phyloP scores from a whole-genome alignment of 2,888 invertebrate species.

The Eremobia ochroleuca region DNA sequence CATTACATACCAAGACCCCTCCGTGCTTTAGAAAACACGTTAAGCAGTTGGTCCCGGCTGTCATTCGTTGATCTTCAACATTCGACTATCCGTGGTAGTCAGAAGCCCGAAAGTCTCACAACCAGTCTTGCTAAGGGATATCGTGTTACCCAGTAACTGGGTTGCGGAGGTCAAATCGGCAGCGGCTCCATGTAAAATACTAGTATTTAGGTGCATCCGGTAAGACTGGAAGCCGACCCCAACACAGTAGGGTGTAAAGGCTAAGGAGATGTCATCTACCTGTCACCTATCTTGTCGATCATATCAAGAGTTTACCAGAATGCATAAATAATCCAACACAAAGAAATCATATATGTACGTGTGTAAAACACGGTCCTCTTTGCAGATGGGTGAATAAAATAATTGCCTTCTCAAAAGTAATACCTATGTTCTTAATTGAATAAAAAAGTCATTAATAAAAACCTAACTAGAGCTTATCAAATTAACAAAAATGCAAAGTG shows the following conservation, averaged over 20 bases:
- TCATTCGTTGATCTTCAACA: not conserved
- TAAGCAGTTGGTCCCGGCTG: not conserved
- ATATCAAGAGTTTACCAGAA: not conserved
- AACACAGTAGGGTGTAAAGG: no score
- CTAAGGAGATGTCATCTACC: not conserved
- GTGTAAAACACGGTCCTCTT: not conserved
- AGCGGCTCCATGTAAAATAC: no score
- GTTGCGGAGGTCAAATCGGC: not conserved
- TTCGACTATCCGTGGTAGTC: no score
- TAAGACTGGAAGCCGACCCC: not conserved
- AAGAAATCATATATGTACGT: not conserved
- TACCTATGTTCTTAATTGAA: conserved; percentile 33
- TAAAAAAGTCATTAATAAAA: conserved; percentile 36
- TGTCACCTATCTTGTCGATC: not conserved
- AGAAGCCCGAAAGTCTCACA: not conserved
- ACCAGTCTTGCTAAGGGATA: not conserved
- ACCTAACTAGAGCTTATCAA: conserved; percentile 5
- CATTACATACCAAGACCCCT: not conserved
- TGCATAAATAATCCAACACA: rapidly evolving
- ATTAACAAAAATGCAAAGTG: conserved; percentile 33
- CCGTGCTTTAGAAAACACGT: not conserved
- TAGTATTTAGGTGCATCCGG: no score
- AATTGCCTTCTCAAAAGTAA: conserved; percentile 19
- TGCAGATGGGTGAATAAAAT: not conserved
- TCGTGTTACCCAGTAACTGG: not conserved